A percentile compares a stretch with the other conserved stretches of the same genome.
Evolutionary conservation across 2,113 vertebrate species (phyloP).

Genomic region (Dolichotis patagonum): DNA sequence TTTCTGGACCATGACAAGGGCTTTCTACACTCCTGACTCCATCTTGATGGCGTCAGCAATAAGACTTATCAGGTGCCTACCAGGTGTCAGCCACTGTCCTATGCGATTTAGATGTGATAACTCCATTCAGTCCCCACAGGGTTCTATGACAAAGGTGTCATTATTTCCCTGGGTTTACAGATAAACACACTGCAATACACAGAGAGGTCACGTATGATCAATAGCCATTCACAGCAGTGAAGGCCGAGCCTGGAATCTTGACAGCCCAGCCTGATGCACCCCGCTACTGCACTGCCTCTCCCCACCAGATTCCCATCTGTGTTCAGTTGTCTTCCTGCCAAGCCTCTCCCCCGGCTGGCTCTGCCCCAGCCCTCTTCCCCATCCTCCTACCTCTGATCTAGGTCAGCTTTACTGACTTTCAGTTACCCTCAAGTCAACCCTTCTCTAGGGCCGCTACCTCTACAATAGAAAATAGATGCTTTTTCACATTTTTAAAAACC

Average conservation of each 20-base stretch:
- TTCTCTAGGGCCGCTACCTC: not conserved
- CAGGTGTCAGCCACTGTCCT: not conserved
- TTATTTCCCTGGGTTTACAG: not conserved
- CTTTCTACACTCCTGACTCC: not conserved
- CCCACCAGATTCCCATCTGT: not conserved
- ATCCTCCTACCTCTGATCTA: not conserved
- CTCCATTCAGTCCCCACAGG: not conserved
- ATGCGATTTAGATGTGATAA: not conserved
- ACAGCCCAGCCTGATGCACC: not conserved
- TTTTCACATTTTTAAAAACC: not conserved
- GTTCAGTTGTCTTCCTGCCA: not conserved
- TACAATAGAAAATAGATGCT: not conserved
- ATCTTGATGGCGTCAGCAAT: not conserved
- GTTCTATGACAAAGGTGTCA: not conserved
- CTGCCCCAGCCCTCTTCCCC: not conserved
- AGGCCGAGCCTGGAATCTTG: not conserved
- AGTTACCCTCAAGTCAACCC: not conserved
- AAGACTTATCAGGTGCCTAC: not conserved
- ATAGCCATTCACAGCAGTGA: not conserved
- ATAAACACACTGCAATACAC: not conserved
- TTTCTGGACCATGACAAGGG: too few relatives aligned
- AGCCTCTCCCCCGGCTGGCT: not conserved
- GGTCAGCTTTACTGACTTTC: not conserved
- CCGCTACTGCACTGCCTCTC: not conserved
- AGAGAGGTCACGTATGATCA: not conserved